Evolutionary conservation across 2,888 invertebrate genomes (phyloP).

Genomic region (Dasysyrphus albostriatus): DNA sequence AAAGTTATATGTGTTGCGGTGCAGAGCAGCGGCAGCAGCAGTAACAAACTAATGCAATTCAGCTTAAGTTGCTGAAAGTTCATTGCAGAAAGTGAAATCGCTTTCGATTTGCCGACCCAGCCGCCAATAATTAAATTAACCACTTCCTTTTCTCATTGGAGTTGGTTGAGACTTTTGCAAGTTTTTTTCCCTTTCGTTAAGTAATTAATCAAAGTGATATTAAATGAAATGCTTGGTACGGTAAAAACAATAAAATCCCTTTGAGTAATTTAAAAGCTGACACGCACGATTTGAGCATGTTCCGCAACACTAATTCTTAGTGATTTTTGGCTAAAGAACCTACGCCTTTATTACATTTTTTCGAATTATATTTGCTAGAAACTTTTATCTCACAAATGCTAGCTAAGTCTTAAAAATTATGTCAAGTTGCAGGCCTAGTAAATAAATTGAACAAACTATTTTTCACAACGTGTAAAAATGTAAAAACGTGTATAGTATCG

Average conservation of each 20-base stretch:
- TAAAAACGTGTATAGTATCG: too few species aligned
- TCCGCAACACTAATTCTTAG: too few species aligned
- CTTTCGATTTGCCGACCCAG: constrained; percentile 38
- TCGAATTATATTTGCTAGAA: too few species aligned
- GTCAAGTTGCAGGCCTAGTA: too few species aligned
- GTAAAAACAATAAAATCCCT: too few species aligned
- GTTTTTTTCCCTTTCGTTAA: neutral
- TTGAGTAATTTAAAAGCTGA: neutral
- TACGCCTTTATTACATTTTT: too few species aligned
- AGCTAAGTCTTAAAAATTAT: too few species aligned
- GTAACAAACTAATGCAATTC: neutral
- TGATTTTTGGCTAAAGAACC: too few species aligned
- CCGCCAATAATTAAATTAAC: constrained; percentile 48
- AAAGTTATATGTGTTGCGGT: neutral
- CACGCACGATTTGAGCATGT: too few species aligned
- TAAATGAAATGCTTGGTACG: neutral
- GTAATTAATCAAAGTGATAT: neutral
- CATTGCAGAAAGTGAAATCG: constrained; percentile 62
- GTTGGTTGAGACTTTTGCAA: neutral
- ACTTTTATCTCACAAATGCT: too few species aligned
- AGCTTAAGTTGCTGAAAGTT: constrained; percentile 32
- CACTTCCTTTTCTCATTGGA: constrained; percentile 36
- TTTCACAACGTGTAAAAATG: too few species aligned
- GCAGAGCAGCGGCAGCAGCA: neutral
- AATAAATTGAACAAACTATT: too few species aligned